A percentile compares a stretch with the other conserved stretches of the same genome.
phyloP scores from a whole-genome alignment of 1,140 invertebrate species.

The Sminthurides bifidus region DNA sequence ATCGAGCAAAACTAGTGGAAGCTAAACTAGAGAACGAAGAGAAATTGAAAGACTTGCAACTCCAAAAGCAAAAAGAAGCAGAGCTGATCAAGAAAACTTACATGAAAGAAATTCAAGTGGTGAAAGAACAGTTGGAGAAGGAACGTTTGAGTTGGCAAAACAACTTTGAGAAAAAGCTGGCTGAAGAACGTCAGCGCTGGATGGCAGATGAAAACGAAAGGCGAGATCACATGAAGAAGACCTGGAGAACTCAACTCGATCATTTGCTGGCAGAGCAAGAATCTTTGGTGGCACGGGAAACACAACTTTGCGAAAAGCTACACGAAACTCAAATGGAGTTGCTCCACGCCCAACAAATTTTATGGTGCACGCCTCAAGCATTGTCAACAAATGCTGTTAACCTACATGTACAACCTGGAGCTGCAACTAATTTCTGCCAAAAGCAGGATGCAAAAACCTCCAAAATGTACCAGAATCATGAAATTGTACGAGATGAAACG shows the following conservation, averaged over 20 bases:
- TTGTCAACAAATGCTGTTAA: neutral
- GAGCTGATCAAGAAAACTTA: neutral
- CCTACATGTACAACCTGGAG: neutral
- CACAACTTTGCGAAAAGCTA: slow-evolving; percentile 4
- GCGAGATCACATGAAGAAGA: neutral
- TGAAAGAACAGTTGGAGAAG: too few species aligned
- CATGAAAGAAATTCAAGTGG: neutral
- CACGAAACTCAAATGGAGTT: slow-evolving; percentile 2
- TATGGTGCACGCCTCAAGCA: neutral
- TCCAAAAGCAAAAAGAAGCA: neutral
- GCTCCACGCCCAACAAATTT: neutral
- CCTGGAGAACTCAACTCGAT: neutral
- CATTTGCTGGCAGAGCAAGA: slow-evolving; percentile 6
- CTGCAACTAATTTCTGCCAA: too few species aligned
- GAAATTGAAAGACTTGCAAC: neutral
- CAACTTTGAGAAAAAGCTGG: neutral
- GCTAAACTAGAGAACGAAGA: slow-evolving; percentile 14
- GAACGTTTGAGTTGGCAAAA: too few species aligned
- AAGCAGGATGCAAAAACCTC: neutral
- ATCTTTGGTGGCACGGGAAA: neutral
- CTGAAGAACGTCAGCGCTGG: neutral
- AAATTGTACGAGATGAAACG: neutral
- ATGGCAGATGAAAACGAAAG: neutral
- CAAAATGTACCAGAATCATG: neutral
- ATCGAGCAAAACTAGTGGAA: slow-evolving; percentile 9